Conservation (phyloP, 2,113 vertebrate species). For the Pangasianodon hypophthalmus region DNA sequence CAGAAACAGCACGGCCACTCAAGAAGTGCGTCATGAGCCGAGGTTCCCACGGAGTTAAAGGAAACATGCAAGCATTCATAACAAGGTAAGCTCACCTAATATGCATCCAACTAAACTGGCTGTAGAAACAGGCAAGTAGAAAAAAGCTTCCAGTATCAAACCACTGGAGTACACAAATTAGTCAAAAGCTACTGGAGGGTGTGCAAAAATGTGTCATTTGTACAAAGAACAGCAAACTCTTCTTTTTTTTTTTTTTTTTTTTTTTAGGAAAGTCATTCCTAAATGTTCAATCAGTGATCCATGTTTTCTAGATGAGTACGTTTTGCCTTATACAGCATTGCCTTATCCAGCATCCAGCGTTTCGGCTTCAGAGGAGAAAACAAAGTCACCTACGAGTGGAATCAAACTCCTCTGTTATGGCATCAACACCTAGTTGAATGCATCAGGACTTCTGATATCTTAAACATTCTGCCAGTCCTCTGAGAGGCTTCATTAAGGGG, state of each 20-base stretch:
- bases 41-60: not conserved
- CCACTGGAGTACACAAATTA: slow-evolving; percentile 14
- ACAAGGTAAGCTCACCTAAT: not conserved
- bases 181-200: not conserved
- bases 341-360: not conserved
- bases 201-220: slow-evolving; percentile 18
- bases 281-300: not conserved
- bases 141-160: slow-evolving; percentile 41
- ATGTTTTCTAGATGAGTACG: not conserved
- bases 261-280: not conserved
- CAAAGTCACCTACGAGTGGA: not conserved
- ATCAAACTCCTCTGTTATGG: not conserved
- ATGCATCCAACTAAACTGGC: slow-evolving; percentile 18
- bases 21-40: not conserved
- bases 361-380: not conserved
- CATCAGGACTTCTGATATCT: not conserved
- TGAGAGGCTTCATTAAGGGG: not conserved
- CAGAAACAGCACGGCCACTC: not conserved
- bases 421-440: not conserved
- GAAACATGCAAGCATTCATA: slow-evolving; percentile 22
- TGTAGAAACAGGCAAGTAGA: slow-evolving; percentile 37
- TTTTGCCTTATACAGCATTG: too few relatives aligned
- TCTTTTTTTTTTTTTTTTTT: not conserved
- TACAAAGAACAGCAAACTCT: slow-evolving; percentile 15
- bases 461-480: too few relatives aligned